phyloP scores from a whole-genome alignment of 1,140 invertebrate species.

The Aphaenogaster ashmeadi region DNA sequence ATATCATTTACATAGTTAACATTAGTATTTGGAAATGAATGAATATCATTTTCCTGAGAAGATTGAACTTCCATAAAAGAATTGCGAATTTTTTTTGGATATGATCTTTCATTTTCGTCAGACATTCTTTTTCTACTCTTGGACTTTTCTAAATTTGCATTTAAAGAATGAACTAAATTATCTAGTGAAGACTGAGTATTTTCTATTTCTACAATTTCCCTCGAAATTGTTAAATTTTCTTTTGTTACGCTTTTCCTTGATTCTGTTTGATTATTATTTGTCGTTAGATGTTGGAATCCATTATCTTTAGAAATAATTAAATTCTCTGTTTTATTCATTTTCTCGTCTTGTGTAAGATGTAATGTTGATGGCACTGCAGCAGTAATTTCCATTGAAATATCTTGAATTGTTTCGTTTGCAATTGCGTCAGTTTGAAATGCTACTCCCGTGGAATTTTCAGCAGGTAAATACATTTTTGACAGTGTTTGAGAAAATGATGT shows the following conservation, averaged over 20 bases:
- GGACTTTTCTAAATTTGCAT: not conserved
- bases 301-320: not conserved
- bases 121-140: not conserved
- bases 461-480: not conserved
- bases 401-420: conserved; percentile 30
- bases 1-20: not conserved
- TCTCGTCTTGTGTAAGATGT: not conserved
- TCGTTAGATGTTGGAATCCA: not conserved
- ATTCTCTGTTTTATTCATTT: conserved; percentile 3
- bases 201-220: not conserved
- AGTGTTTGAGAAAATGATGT: not conserved
- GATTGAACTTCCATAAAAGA: not conserved
- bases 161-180: not conserved
- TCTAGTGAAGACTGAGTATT: not conserved
- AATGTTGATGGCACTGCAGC: conserved; percentile 14
- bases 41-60: not conserved
- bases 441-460: not conserved
- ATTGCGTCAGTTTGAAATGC: not conserved
- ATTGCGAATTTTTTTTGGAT: not conserved
- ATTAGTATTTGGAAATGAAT: not conserved
- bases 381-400: conserved; percentile 69
- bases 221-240: conserved; percentile 9
- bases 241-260: not conserved
- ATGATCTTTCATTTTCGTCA: not conserved
- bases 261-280: conserved; percentile 12